Conservation (phyloP, 2,888 invertebrate species). For the Vannuccia rotundouncinata region DNA sequence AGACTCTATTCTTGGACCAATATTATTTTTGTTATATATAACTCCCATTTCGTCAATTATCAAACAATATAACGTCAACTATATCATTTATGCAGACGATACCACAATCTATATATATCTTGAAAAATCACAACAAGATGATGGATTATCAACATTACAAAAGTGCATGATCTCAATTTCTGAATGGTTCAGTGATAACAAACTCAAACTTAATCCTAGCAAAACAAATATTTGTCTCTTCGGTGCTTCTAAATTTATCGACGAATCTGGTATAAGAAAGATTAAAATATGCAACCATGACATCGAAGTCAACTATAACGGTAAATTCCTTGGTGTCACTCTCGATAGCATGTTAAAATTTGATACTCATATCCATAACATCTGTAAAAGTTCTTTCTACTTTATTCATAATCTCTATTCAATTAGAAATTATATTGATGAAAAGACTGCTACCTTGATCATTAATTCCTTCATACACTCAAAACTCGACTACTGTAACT, state of each 20-base stretch:
- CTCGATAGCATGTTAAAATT: conserved; percentile 9
- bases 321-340: neutral
- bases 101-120: too few relatives aligned
- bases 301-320: neutral
- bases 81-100: too few relatives aligned
- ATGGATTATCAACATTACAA: too few relatives aligned
- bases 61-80: too few relatives aligned
- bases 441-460: conserved; percentile 23
- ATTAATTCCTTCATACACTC: conserved; percentile 26
- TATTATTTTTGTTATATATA: neutral
- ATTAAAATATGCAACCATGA: neutral
- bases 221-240: too few relatives aligned
- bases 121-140: too few relatives aligned
- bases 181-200: too few relatives aligned
- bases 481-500: conserved; percentile 1
- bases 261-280: too few relatives aligned
- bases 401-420: conserved; percentile 21
- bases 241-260: too few relatives aligned
- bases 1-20: neutral
- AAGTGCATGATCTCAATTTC: too few relatives aligned
- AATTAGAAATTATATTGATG: conserved; percentile 24
- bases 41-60: too few relatives aligned
- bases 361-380: conserved; percentile 23
- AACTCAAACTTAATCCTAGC: too few relatives aligned
- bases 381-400: conserved; percentile 24